These are phyloP conservation scores for Chrysolina americana DNA, from an alignment of 2,888 invertebrate genomes.

Conservation along the genomic window DNA sequence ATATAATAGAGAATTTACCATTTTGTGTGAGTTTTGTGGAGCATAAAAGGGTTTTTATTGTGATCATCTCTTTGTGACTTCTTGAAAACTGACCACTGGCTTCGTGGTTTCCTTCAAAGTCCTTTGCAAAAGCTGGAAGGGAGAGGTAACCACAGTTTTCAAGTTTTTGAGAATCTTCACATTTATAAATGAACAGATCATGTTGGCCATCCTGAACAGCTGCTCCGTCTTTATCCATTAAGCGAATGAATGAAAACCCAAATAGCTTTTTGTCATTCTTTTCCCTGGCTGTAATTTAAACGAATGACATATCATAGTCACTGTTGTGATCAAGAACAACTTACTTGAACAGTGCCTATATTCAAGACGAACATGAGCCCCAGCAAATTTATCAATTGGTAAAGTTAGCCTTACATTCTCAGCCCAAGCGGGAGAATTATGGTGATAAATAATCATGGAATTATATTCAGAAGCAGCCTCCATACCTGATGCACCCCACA, in stretches of 20 bases:
- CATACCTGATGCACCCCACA: conserved; percentile 90
- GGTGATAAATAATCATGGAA: conserved; percentile 93
- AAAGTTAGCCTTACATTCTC: conserved; percentile 90
- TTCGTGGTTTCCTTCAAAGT: conserved; percentile 75
- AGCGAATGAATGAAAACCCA: conserved; percentile 90
- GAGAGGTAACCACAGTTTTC: conserved; percentile 78
- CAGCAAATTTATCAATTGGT: conserved; percentile 92
- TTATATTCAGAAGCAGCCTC: conserved; percentile 83
- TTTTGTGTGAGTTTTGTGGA: conserved; percentile 98
- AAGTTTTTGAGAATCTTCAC: conserved; percentile 84
- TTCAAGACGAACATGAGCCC: conserved; percentile 93
- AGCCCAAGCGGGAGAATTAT: conserved; percentile 93
- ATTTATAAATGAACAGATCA: conserved; percentile 93
- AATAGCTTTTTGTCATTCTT: conserved; percentile 93
- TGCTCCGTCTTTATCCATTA: conserved; percentile 93
- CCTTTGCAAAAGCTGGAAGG: conserved; percentile 76
- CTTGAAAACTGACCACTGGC: conserved; percentile 77
- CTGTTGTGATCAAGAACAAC: conserved; percentile 60
- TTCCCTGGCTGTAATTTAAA: conserved; percentile 79
- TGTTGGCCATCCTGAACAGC: conserved; percentile 90
- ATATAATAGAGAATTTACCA: conserved; percentile 70
- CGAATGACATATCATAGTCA: background rate
- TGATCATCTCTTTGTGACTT: conserved; percentile 88
- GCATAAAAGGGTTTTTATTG: conserved; percentile 87
- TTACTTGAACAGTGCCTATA: conserved; percentile 95